These are phyloP conservation scores for Argynnis bischoffii DNA, from an alignment of 2,888 invertebrate genomes.

Conservation along the genomic window DNA sequence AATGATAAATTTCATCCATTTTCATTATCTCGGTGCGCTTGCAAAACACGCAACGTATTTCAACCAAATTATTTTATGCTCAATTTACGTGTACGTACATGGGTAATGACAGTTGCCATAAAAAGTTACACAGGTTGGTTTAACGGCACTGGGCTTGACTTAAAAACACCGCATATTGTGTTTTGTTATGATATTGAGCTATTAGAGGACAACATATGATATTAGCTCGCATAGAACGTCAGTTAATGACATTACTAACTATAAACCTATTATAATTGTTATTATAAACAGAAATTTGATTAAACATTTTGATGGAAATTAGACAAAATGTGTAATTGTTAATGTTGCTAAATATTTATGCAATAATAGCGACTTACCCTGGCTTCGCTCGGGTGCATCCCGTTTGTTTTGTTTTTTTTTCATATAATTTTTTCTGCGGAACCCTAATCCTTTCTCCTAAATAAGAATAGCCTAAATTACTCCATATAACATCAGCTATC, in stretches of 20 bases:
- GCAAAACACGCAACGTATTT: constrained; percentile 27
- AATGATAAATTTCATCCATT: constrained; percentile 26
- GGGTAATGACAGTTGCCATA: constrained; percentile 32
- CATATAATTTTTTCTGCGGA: no score
- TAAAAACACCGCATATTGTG: constrained; percentile 22
- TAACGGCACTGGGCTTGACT: constrained; percentile 23
- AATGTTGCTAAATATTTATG: no score
- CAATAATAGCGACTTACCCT: no score
- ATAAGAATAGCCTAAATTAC: no score
- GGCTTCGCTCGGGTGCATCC: no score
- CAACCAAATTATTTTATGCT: constrained; percentile 30
- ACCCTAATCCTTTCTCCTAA: no score
- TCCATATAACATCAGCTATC: no score
- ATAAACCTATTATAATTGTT: background rate
- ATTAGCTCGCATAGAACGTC: constrained; percentile 4
- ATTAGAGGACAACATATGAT: background rate
- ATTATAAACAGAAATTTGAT: background rate
- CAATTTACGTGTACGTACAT: constrained; percentile 29
- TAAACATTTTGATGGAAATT: background rate
- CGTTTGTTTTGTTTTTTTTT: no score
- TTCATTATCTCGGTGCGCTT: constrained; percentile 29
- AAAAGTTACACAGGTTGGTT: constrained; percentile 30
- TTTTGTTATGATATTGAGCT: constrained; percentile 9
- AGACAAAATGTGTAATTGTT: no score
- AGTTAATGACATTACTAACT: background rate